These are phyloP conservation scores for Andrena flavipes DNA, from an alignment of 2,888 invertebrate genomes.

Conservation along the genomic window DNA sequence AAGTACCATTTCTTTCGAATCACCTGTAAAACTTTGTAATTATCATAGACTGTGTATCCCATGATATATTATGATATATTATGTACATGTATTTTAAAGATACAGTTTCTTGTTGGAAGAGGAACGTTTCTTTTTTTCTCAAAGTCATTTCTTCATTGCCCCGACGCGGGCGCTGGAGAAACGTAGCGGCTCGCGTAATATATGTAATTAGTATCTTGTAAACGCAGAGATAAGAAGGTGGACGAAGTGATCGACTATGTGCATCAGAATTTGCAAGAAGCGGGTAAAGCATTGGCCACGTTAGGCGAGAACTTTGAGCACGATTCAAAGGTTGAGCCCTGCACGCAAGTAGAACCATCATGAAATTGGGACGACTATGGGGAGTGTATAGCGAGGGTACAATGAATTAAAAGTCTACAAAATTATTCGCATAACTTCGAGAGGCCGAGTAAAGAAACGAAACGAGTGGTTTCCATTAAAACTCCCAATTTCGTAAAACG, in stretches of 20 bases:
- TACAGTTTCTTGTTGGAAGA: too few relatives aligned
- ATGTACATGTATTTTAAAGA: too few relatives aligned
- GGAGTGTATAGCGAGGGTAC: slow-evolving; percentile 49
- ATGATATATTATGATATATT: too few relatives aligned
- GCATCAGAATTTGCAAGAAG: slow-evolving; percentile 79
- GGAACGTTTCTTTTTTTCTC: too few relatives aligned
- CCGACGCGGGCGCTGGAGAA: too few relatives aligned
- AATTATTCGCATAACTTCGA: slow-evolving; percentile 1
- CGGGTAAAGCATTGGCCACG: slow-evolving; percentile 76
- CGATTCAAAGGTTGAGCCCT: slow-evolving; percentile 80
- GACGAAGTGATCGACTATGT: slow-evolving; percentile 80
- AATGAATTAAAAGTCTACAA: slow-evolving; percentile 30
- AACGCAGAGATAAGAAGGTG: slow-evolving; percentile 76
- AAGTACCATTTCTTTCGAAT: slow-evolving; percentile 6
- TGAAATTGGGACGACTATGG: slow-evolving; percentile 56
- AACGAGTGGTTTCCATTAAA: slow-evolving; percentile 12
- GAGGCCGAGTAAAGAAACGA: slow-evolving; percentile 3
- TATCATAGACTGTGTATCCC: too few relatives aligned
- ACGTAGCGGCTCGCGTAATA: too few relatives aligned
- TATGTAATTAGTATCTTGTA: slow-evolving; percentile 1
- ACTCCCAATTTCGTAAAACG: slow-evolving; percentile 42
- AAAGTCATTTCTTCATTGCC: too few relatives aligned
- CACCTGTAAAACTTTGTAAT: background rate
- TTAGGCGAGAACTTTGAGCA: slow-evolving; percentile 80
- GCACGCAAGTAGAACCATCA: slow-evolving; percentile 62